Base-by-base conservation (phyloP, 2,888 invertebrate genomes). In the Nomada hirtipes region DNA sequence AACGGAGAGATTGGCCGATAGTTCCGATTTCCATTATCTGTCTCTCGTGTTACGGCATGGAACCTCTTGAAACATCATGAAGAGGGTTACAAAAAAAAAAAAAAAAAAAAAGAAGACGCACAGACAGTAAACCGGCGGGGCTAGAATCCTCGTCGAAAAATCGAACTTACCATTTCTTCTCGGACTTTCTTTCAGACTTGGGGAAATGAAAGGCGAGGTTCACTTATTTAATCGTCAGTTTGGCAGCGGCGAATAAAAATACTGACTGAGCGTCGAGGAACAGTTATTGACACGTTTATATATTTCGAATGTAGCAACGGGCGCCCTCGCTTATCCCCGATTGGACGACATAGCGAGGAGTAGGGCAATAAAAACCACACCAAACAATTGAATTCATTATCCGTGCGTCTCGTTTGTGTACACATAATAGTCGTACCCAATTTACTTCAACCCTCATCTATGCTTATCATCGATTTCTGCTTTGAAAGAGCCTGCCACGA, bases 231-330 rank as follows among this genome's bases (percentile, higher is more conserved):
- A 75, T 74, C 71, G 60, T 60, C 82, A 77, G 81, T 87, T 86
- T 84, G 74, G 59, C 78, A 86, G 73, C 85, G 68, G 68, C 76
- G 83, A 88, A 86, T 80, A 86, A 88, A 89, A 88, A 86, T 81
- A 84, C 86, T 88, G 90, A 91, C 91, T 91, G 91, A 86, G 85
- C 87, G 81, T 75, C 77, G 85, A 82, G 82, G 89, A 87, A 87
- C 89, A 84, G 89, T 88, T 89, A 90, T 91, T 91, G 90, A 91
- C 90, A 91, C 91, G 91, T 93, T 93, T 93, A 93, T 93, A 93
- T 92, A 91, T 92, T 92, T 92, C 88, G 92, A 93, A 92, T 92
- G 91, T 90, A 90, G 90, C 92, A 91, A 91, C 89, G 90, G 91
- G 89, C 90, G 88, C 90, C 89, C 91, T 90, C 90, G 90, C 91